These are phyloP conservation scores for Limnephilus auricula DNA, from an alignment of 2,888 invertebrate genomes.

Conservation along the genomic window DNA sequence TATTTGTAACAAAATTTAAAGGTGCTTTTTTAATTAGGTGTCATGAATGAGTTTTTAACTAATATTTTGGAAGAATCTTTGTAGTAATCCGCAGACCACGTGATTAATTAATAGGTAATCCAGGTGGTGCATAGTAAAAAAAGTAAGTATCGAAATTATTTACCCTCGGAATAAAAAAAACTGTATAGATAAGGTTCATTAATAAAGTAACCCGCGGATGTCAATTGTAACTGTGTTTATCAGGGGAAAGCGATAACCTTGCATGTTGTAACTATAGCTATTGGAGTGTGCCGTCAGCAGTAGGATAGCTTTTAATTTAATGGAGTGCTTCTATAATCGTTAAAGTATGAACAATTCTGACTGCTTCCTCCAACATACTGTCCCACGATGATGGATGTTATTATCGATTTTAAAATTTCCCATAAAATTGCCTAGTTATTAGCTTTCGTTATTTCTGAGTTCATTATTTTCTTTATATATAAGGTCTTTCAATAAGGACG, in stretches of 20 bases:
- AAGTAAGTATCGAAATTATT: not conserved
- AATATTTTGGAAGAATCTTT: not conserved
- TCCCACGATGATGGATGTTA: not conserved
- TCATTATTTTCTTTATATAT: too few relatives aligned
- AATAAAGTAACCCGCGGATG: slow-evolving; percentile 2
- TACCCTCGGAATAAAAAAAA: not conserved
- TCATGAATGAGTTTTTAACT: not conserved
- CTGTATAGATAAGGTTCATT: not conserved
- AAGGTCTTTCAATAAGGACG: too few relatives aligned
- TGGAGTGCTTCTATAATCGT: not conserved
- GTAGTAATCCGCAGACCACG: slow-evolving; percentile 23
- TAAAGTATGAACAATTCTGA: not conserved
- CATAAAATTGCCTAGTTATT: not conserved
- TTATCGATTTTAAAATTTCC: not conserved
- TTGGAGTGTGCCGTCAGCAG: not conserved
- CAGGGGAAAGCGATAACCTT: not conserved
- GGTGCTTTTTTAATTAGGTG: not conserved
- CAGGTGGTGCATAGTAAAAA: slow-evolving; percentile 39
- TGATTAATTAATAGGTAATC: slow-evolving; percentile 40
- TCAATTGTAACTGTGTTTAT: not conserved
- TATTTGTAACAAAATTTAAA: not conserved
- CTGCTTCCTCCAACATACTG: not conserved
- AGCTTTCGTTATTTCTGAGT: not conserved
- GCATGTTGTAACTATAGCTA: not conserved
- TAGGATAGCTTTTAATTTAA: not conserved